Percentiles rank a stretch among this genome's conserved stretches.
Conservation (phyloP, 2,113 vertebrate species). For the Sturnus vulgaris region DNA sequence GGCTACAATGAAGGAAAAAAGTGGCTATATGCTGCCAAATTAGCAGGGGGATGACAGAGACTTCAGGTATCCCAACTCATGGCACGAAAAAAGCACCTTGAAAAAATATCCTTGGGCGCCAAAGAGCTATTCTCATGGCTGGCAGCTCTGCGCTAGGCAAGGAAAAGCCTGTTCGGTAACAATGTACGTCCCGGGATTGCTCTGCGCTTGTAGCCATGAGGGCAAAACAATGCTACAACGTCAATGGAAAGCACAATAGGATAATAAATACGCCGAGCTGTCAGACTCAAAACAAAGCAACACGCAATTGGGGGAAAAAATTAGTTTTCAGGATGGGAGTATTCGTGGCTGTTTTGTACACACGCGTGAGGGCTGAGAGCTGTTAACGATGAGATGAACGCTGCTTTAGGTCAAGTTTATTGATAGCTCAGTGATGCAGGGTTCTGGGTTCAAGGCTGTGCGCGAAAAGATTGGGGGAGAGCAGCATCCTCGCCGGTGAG, state of each 20-base stretch:
- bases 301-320: not conserved
- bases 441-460: conserved; percentile 35
- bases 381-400: not conserved
- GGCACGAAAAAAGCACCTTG: not conserved
- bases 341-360: not conserved
- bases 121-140: conserved; percentile 3
- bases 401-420: conserved; percentile 44
- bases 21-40: not conserved
- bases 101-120: not conserved
- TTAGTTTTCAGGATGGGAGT: not conserved
- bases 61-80: not conserved
- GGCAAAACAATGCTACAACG: conserved; percentile 58
- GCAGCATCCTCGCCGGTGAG: not conserved
- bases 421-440: not conserved
- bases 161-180: conserved; percentile 45
- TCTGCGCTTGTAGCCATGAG: conserved; percentile 35
- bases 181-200: conserved; percentile 39
- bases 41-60: not conserved
- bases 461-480: not conserved
- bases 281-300: conserved; percentile 44
- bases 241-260: conserved; percentile 58
- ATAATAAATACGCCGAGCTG: conserved; percentile 61
- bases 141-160: conserved; percentile 57
- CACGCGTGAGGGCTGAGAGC: not conserved
- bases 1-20: conserved; percentile 5